Conservation (phyloP, 2,797 vertebrate species). For the Trichosurus vulpecula region DNA sequence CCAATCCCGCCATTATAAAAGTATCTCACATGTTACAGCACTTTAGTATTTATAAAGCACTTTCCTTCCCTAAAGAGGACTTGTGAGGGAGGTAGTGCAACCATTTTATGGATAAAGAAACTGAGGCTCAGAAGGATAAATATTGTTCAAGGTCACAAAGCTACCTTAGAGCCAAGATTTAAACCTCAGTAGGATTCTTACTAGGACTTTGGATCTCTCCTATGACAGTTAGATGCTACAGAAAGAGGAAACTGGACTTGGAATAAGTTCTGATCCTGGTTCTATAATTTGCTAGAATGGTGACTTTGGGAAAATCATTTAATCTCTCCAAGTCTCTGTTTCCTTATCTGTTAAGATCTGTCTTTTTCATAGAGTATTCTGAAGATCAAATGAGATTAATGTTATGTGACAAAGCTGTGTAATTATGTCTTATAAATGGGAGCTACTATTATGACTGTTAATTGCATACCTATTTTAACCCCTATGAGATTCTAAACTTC, state of each 20-base stretch:
- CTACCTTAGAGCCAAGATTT: neutral
- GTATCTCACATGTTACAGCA: neutral
- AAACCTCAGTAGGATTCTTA: neutral
- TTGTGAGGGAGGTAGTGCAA: neutral
- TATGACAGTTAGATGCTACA: neutral
- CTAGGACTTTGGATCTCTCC: neutral
- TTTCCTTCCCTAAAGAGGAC: neutral
- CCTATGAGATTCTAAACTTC: neutral
- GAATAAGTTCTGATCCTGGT: neutral
- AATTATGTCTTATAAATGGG: neutral
- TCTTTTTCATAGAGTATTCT: neutral
- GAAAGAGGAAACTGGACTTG: neutral
- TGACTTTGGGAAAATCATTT: neutral
- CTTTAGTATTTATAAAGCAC: neutral
- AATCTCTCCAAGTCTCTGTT: neutral
- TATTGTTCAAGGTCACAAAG: neutral
- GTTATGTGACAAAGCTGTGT: neutral
- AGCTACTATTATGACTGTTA: neutral
- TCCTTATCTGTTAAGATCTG: neutral
- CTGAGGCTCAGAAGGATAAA: neutral
- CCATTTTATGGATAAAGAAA: neutral
- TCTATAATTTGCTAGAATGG: neutral
- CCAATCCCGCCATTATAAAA: neutral
- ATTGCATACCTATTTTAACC: neutral
- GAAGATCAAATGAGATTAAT: neutral